phyloP scores from a whole-genome alignment of 1,140 invertebrate species.

The Camponotus vicinus region DNA sequence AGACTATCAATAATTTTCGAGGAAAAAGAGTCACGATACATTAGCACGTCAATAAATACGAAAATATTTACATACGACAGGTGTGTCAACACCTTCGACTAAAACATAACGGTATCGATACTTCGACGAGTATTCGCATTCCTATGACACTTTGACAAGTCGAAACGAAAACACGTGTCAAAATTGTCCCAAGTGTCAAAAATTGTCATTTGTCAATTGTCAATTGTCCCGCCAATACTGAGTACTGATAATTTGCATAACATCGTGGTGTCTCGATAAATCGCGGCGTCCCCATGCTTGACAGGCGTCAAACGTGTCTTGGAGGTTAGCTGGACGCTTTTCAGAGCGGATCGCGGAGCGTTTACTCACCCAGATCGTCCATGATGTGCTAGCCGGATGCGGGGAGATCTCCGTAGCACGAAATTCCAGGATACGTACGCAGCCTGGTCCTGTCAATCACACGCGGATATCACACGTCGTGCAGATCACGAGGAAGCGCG shows the following conservation, averaged over 20 bases:
- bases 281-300: not conserved
- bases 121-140: not conserved
- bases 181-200: not conserved
- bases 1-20: not conserved
- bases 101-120: conserved; percentile 10
- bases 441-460: not conserved
- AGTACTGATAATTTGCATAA: too few relatives aligned
- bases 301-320: conserved; percentile 20
- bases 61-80: not conserved
- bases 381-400: conserved; percentile 60
- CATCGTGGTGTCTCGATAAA: not conserved
- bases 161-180: not conserved
- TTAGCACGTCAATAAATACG: not conserved
- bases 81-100: not conserved
- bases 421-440: not conserved
- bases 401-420: not conserved
- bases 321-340: conserved; percentile 67
- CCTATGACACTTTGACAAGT: not conserved
- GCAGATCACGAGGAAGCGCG: not conserved
- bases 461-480: not conserved
- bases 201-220: not conserved
- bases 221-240: not conserved
- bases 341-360: not conserved
- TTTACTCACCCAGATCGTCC: conserved; percentile 79
- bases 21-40: not conserved